Base-by-base conservation (phyloP, 2,797 vertebrate genomes). In the Siniperca obscura region DNA sequence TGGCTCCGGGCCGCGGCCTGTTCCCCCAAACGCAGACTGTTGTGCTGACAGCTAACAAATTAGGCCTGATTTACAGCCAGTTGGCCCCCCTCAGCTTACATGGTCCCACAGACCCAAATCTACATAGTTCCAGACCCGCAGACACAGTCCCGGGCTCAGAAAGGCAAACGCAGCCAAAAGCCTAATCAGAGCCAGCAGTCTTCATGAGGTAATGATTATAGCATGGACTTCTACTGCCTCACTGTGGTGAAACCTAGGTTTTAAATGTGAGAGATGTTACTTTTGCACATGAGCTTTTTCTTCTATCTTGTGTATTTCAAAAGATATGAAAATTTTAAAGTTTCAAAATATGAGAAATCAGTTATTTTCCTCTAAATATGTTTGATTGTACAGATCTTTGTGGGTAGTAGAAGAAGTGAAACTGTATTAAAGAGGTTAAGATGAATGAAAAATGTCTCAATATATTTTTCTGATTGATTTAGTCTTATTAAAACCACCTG, bases 41-140 rank as follows among this genome's bases (percentile, higher is more conserved):
- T 94, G 94, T 91, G 93, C 87, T 96, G 96, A 96, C 96, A 97
- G 95, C 92, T 95, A 94, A 96, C 95, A 96, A 96, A 96, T 95
- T 95, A 94, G 91, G 87, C 88, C 91, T 85, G 92, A 96, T 96
- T 96, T 95, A 95, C 94, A 94, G 95, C 95, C 93, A 95, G 89
- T 91, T 89, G 74, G 86, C 93, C 93, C 93, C 90, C 85, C 90
- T 90, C 87, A 65, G 87, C 84, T 89, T 92, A 93, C 91, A 92
- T 73, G 82, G 91, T 91, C 93, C 93, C 91, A 93, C 93, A 94
- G 93, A 95, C 92, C 93, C 91, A 92, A 90, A 95, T 92, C 89
- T 92, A 86, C 91, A 93, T 92, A 90, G 90, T 88, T 94, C 87
- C 92, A 94, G 91, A 94, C 70, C 90, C 91, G 79, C 92, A 95